A percentile compares a stretch with the other conserved stretches of the same genome.
phyloP scores from a whole-genome alignment of 2,113 vertebrate species.

The Bufo bufo region DNA sequence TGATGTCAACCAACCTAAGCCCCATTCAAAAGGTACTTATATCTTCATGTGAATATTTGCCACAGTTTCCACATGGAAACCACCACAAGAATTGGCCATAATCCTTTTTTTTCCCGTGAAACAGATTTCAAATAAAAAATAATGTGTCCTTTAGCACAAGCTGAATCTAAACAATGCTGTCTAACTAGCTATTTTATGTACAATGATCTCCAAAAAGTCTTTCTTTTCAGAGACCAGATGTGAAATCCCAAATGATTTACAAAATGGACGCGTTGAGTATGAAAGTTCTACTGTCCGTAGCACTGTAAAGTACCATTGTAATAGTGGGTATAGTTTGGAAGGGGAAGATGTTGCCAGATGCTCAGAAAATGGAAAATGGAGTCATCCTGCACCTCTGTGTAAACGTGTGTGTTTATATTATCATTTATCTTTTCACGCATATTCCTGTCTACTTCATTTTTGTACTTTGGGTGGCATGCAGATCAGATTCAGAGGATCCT shows the following conservation, averaged over 20 bases:
- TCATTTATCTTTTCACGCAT: neutral
- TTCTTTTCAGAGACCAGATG: slow-evolving; percentile 77
- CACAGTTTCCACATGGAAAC: too few species aligned
- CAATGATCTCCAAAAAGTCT: slow-evolving; percentile 14
- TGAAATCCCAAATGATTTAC: slow-evolving; percentile 71
- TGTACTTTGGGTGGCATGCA: too few species aligned
- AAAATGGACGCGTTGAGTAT: slow-evolving; percentile 78
- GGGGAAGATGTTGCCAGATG: slow-evolving; percentile 80
- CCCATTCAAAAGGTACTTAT: too few species aligned
- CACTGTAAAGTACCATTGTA: slow-evolving; percentile 80
- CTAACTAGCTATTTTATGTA: too few species aligned
- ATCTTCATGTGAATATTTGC: too few species aligned
- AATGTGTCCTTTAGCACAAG: too few species aligned
- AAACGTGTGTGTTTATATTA: slow-evolving; percentile 81
- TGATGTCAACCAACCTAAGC: too few species aligned
- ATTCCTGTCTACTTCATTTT: neutral
- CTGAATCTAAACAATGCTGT: too few species aligned
- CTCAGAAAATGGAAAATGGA: slow-evolving; percentile 82
- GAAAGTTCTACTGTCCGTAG: slow-evolving; percentile 78
- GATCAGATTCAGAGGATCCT: too few species aligned
- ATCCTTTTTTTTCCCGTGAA: too few species aligned
- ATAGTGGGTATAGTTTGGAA: slow-evolving; percentile 83
- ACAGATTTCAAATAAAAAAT: too few species aligned
- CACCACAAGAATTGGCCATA: too few species aligned
- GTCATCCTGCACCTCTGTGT: slow-evolving; percentile 81